Percentiles rank a stretch among this genome's conserved stretches.
These are phyloP conservation scores for Sitobion miscanthi DNA, from an alignment of 1,140 invertebrate genomes.

Conservation along the genomic window DNA sequence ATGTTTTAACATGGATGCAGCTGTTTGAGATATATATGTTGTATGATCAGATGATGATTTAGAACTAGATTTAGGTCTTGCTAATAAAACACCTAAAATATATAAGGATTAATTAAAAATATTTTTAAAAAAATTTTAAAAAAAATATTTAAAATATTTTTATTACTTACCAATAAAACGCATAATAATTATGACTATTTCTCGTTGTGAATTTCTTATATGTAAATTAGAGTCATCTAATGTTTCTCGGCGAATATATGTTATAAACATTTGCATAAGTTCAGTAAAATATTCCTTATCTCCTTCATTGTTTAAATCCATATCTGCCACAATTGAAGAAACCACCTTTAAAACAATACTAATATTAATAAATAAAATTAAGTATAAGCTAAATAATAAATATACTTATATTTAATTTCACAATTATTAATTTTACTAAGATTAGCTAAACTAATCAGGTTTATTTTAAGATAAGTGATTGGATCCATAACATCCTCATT, in stretches of 20 bases:
- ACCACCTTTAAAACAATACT: constrained; percentile 14
- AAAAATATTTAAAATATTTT: not conserved
- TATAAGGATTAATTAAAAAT: not conserved
- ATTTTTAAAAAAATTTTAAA: not conserved
- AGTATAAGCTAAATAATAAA: not conserved
- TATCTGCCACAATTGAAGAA: constrained; percentile 41
- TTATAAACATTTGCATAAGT: constrained; percentile 42
- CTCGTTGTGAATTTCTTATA: constrained; percentile 46
- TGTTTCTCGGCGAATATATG: constrained; percentile 28
- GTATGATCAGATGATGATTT: constrained; percentile 42
- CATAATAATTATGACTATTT: constrained; percentile 54
- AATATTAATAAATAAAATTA: not conserved
- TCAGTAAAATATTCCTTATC: constrained; percentile 49
- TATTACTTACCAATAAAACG: constrained; percentile 36
- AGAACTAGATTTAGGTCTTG: constrained; percentile 54
- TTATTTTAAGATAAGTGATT: too few relatives aligned
- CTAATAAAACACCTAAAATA: constrained; percentile 48
- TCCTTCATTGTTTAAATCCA: constrained; percentile 37
- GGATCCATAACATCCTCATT: too few relatives aligned
- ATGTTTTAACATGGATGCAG: constrained; percentile 49
- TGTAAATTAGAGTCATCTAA: constrained; percentile 49
- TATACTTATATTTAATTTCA: not conserved
- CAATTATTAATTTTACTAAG: not conserved
- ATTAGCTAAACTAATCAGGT: too few relatives aligned
- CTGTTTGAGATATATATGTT: constrained; percentile 42